Conservation (phyloP, 2,797 vertebrate genomes). For the Pangasius mekongensis region DNA sequence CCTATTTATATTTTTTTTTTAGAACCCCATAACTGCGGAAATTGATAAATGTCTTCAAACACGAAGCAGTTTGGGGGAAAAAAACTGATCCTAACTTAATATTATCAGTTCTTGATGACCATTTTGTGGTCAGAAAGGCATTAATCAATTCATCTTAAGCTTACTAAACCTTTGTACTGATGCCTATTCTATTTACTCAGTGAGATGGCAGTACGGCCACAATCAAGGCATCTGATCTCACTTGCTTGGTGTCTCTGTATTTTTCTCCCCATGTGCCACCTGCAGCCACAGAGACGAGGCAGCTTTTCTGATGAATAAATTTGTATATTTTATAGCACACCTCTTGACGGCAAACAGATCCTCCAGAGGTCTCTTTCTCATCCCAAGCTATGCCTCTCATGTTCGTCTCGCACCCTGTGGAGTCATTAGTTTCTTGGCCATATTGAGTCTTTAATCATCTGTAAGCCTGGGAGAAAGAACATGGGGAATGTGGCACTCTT, state of each 20-base stretch:
- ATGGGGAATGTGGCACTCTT: constrained; percentile 69
- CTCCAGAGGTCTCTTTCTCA: constrained; percentile 67
- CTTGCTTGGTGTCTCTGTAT: constrained; percentile 34
- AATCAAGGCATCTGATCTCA: constrained; percentile 48
- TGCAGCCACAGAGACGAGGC: constrained; percentile 53
- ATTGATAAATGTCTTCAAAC: neutral
- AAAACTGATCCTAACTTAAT: neutral
- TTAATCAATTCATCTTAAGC: neutral
- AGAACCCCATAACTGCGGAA: neutral
- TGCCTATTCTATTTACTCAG: constrained; percentile 32
- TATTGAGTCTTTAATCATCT: constrained; percentile 84
- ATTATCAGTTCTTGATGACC: too few relatives aligned
- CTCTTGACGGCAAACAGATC: constrained; percentile 68
- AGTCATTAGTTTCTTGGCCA: constrained; percentile 80
- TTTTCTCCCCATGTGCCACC: constrained; percentile 50
- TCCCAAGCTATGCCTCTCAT: constrained; percentile 65
- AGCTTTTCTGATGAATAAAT: constrained; percentile 78
- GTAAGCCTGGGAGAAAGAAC: constrained; percentile 77
- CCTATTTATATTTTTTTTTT: neutral
- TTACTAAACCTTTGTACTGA: constrained; percentile 25
- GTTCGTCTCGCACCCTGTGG: constrained; percentile 75
- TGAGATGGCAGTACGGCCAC: constrained; percentile 20
- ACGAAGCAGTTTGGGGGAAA: neutral
- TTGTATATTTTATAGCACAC: constrained; percentile 79
- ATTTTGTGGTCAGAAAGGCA: neutral